A percentile compares a stretch with the other conserved stretches of the same genome.
phyloP scores from a whole-genome alignment of 2,113 vertebrate genomes.

The Gallinago undulata region DNA sequence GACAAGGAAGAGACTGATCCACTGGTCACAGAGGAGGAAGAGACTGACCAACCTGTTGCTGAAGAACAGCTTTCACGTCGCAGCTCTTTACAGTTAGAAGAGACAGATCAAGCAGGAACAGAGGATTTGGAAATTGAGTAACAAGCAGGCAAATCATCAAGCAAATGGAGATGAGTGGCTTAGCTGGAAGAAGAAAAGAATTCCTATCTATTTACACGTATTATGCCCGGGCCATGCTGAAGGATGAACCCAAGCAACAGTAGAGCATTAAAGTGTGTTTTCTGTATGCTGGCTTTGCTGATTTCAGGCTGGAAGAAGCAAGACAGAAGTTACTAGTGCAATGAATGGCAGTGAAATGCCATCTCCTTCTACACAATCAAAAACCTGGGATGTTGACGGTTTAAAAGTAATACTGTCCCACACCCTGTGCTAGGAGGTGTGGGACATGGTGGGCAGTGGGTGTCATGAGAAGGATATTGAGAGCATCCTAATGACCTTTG shows the following conservation, averaged over 20 bases:
- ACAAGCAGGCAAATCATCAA: not conserved
- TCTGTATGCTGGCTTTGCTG: not conserved
- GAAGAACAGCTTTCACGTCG: not conserved
- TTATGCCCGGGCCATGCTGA: not conserved
- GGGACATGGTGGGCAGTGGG: too few relatives aligned
- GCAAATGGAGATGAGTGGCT: not conserved
- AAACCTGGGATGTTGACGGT: not conserved
- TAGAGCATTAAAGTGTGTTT: not conserved
- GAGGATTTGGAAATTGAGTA: not conserved
- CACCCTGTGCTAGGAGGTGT: not conserved
- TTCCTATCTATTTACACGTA: not conserved
- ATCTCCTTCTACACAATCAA: not conserved
- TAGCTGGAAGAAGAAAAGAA: not conserved
- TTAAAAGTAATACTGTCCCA: not conserved
- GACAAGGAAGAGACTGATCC: not conserved
- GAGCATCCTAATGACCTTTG: not conserved
- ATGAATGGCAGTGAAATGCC: not conserved
- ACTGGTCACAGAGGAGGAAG: not conserved
- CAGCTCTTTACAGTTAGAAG: not conserved
- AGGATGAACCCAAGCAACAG: not conserved
- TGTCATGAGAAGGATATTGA: not conserved
- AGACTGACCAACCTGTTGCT: not conserved
- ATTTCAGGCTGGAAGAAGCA: not conserved
- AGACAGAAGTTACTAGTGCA: not conserved
- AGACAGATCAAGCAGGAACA: not conserved